These are phyloP conservation scores for Anolis carolinensis DNA, from an alignment of 2,113 vertebrate species.

Conservation along the genomic window DNA sequence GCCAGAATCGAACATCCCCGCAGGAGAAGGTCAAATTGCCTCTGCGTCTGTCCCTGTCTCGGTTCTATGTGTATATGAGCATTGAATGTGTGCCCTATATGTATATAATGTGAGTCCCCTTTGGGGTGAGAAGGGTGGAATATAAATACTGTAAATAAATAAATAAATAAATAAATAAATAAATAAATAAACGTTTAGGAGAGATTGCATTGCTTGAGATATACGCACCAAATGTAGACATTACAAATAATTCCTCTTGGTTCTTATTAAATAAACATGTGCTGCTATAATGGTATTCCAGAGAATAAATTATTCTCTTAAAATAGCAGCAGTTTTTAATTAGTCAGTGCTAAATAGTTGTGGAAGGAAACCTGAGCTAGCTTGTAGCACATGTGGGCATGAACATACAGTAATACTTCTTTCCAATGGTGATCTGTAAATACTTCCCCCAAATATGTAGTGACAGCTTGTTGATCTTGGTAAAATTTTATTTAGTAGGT, in stretches of 20 bases:
- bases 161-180: too few species aligned
- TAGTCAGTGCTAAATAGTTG: not conserved
- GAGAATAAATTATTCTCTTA: not conserved
- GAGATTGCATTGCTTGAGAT: too few species aligned
- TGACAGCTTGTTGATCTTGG: not conserved
- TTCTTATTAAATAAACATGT: not conserved
- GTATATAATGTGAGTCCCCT: too few species aligned
- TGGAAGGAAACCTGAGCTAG: not conserved
- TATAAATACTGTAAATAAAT: too few species aligned
- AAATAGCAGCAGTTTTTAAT: not conserved
- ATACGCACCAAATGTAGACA: not conserved
- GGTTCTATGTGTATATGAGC: too few species aligned
- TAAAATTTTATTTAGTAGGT: not conserved
- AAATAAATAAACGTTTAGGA: too few species aligned
- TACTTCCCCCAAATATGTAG: not conserved
- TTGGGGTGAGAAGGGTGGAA: too few species aligned
- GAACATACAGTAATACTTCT: not conserved
- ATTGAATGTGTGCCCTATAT: too few species aligned
- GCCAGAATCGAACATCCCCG: too few species aligned
- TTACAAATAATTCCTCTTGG: not conserved
- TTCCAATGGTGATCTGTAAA: not conserved
- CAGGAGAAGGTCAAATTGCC: too few species aligned
- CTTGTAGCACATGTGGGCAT: not conserved
- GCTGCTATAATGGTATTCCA: not conserved
- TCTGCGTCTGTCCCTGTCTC: too few species aligned